These are phyloP conservation scores for Hecatera dysodea DNA, from an alignment of 2,888 invertebrate species.

Conservation along the genomic window DNA sequence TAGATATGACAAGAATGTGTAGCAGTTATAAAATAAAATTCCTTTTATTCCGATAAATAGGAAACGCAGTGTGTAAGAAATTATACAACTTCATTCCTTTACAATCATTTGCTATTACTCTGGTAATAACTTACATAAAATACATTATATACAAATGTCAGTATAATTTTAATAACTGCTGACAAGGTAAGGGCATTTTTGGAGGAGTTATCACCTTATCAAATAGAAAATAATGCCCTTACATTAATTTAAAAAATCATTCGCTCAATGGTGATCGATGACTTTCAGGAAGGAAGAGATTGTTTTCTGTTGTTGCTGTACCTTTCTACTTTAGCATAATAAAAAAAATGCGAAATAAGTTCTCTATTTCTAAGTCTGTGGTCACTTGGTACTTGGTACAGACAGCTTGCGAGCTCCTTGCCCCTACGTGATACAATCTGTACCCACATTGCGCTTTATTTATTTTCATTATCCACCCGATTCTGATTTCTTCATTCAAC, in stretches of 20 bases:
- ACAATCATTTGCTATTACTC: slow-evolving; percentile 9
- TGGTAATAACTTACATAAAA: slow-evolving; percentile 13
- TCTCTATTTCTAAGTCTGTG: slow-evolving; percentile 54
- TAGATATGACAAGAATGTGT: slow-evolving; percentile 47
- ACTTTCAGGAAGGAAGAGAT: background rate
- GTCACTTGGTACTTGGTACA: slow-evolving; percentile 31
- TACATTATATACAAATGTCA: background rate
- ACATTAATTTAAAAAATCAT: background rate
- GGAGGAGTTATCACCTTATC: background rate
- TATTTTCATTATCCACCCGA: slow-evolving; percentile 58
- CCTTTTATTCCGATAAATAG: slow-evolving; percentile 11
- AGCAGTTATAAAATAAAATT: slow-evolving; percentile 21
- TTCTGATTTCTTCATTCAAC: slow-evolving; percentile 62
- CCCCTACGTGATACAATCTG: slow-evolving; percentile 65
- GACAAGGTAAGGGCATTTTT: too few relatives aligned
- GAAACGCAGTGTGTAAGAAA: background rate
- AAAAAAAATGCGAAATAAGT: background rate
- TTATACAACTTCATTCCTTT: slow-evolving; percentile 24
- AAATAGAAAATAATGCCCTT: background rate
- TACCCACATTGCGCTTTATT: slow-evolving; percentile 57
- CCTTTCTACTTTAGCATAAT: too few relatives aligned
- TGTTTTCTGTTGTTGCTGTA: background rate
- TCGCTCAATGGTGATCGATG: background rate
- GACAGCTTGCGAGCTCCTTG: slow-evolving; percentile 19
- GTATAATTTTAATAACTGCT: background rate